Base-by-base conservation (phyloP, 1,140 invertebrate genomes). In the Pseudomyrmex pallidus region DNA sequence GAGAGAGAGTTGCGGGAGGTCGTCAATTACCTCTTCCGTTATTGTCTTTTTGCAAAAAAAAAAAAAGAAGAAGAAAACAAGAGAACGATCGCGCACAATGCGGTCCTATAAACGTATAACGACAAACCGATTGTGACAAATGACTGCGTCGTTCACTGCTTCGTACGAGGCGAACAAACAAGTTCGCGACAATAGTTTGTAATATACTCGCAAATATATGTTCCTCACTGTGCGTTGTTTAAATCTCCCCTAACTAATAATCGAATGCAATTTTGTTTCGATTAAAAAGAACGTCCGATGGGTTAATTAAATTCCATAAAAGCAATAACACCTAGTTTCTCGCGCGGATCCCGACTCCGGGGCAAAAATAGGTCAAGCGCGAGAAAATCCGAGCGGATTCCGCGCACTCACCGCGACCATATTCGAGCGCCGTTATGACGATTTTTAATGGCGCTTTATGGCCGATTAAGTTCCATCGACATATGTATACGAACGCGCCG, bases 231-330 rank as follows among this genome's bases (percentile, higher is more conserved):
- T 35, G 35, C 35, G 4, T 35, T 35, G 35, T 35, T 35, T 35
- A 35, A 35, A 35, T 35, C 35, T 35, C 5, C 35, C 7, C 35
- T 13, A 25, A 12, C 54, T 44, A 17, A 35, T 35, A 35, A 73
- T 44, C 52, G 44, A 48, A n/a, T 2, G 12, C 56, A 35, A 7
- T 52, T 15, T 12, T 20, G 12, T 13, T n/a, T 63, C 74, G 25
- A 50, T 74, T 12, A 13, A 2, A 5, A 50, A 10, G 2, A n/a
- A 50, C 20, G 4, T 52, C 44, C 35, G 13, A 66, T 35, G 22
- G 50, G 67, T 83, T 83, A 83, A 83, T 83, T 74, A 83, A 83
- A 83, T 83, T 83, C 82, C 82, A 35, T 66, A 83, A 73, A 76
- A 83, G 62, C 76, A 83, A 83, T 83, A 83, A 83, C 22, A 63